Evolutionary conservation across 2,888 invertebrate species (phyloP), one percentile per base, ranked within the genome.

Genomic region (Apodemia zela): DNA sequence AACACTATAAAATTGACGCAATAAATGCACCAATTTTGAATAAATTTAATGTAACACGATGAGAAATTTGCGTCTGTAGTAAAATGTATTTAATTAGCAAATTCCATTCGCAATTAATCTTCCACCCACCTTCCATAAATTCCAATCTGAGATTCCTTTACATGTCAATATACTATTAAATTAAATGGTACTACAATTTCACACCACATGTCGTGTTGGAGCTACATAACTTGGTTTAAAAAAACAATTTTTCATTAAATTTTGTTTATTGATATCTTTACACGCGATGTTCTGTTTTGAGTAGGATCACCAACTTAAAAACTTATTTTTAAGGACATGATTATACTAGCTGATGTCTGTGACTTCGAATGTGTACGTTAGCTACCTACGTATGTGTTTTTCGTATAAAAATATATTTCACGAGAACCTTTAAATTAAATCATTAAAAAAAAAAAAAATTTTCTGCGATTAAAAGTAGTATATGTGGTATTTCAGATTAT

Each of bases 241-340:
- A 75, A 77, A 79, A 81, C 82, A 83, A 83, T 86, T 87, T 85
- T 86, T 86, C 82, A 81, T 86, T 87, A 84, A 82, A 86, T 86
- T 85, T 87, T 84, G 81, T 88, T 87, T 88, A 86, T 85, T 85
- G 80, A 73, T 74, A 74, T 72, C 73, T 67, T 68, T 45, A 73
- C 82, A 84, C 84, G 85, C 82, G 76, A 84, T 58, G 54, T 18
- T 21, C 54, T 21, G 21, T 54, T 54, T 25, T 25, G 54, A 25
- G 54, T 25, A 54, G 25, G 25, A 15, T 54, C 18, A 15, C 25
- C 15, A 54, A 21, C 21, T 54, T 54, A 2, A 25, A 25, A 25
- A 45, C 15, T 45, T 54, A 21, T 18, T 54, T 54, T 54, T 54
- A 6, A 21, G 54, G 54, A 54, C 21, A 54, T 54, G 1, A 6